Evolutionary conservation across 2,888 invertebrate genomes (phyloP).

Genomic region (Ophion ellenae): DNA sequence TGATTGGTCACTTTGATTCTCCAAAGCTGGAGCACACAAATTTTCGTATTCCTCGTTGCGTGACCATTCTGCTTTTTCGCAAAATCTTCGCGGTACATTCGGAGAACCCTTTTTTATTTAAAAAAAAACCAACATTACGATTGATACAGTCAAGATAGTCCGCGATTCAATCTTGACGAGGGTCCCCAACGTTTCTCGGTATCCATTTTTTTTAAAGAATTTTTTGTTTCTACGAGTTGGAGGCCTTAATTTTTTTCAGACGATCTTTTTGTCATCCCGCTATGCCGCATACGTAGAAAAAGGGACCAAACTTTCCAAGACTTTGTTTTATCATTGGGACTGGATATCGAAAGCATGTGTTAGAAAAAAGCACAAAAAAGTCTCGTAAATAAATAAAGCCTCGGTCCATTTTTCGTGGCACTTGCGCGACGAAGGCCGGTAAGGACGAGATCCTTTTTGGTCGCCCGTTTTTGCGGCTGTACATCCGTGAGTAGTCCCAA

Average conservation of each 20-base stretch:
- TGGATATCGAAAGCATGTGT: neutral
- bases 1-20: neutral
- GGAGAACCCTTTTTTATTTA: neutral
- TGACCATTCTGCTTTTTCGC: neutral
- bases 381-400: neutral
- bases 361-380: neutral
- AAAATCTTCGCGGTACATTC: neutral
- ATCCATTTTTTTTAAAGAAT: no score
- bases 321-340: neutral
- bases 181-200: no score
- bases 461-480: conserved; percentile 3
- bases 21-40: neutral
- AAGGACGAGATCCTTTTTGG: neutral
- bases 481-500: conserved; percentile 14
- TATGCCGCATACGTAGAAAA: neutral
- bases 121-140: neutral
- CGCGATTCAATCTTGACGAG: no score
- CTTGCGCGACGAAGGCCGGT: neutral
- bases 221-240: no score
- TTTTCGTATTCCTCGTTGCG: neutral
- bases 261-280: neutral
- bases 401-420: neutral
- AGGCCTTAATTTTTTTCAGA: no score
- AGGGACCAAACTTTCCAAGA: neutral
- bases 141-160: no score